Percentiles rank a stretch among this genome's conserved stretches.
Conservation (phyloP, 1,140 invertebrate genomes). For the Magallana ariakensis region DNA sequence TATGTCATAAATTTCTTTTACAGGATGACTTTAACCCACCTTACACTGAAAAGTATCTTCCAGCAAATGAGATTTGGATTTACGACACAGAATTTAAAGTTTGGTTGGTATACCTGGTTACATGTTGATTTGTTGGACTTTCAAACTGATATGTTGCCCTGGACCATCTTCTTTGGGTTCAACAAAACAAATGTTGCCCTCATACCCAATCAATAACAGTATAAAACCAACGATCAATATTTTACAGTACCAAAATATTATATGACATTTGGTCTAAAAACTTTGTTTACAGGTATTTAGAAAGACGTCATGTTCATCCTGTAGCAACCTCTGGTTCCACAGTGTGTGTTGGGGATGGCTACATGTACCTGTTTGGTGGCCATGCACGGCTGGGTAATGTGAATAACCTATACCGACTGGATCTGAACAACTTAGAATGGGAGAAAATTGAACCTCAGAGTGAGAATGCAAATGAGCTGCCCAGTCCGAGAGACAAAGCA, state of each 20-base stretch:
- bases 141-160: neutral
- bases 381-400: constrained; percentile 68
- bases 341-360: constrained; percentile 73
- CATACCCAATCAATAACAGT: no score
- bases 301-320: constrained; percentile 58
- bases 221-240: no score
- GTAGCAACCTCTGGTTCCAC: constrained; percentile 77
- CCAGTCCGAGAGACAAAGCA: constrained; percentile 80
- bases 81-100: constrained; percentile 75
- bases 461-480: constrained; percentile 58
- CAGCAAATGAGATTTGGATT: constrained; percentile 72
- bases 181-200: no score
- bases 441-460: constrained; percentile 53
- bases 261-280: no score
- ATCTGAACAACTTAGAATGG: constrained; percentile 77
- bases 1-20: neutral
- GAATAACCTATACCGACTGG: constrained; percentile 75
- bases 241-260: no score
- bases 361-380: constrained; percentile 80
- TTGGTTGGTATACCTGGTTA: constrained; percentile 69
- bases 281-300: constrained; percentile 30
- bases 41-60: constrained; percentile 61
- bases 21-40: constrained; percentile 15
- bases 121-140: constrained; percentile 53
- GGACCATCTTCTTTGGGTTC: no score